Percentiles rank a stretch among this genome's conserved stretches.
Conservation (phyloP, 2,113 vertebrate genomes). For the Hyperopisus bebe region DNA sequence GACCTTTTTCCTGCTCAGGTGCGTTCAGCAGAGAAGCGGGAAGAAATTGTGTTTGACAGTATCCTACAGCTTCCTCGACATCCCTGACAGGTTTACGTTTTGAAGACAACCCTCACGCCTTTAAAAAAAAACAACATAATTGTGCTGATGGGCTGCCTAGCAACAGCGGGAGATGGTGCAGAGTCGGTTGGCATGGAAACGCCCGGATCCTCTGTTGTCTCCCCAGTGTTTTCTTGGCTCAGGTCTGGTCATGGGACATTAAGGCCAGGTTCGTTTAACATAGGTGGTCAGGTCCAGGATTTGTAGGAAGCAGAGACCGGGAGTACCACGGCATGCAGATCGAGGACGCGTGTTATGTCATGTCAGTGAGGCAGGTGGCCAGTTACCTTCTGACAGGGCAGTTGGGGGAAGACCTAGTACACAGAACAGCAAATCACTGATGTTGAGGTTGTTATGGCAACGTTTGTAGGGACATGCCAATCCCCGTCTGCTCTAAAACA, state of each 20-base stretch:
- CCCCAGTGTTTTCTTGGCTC: not conserved
- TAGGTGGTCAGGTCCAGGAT: not conserved
- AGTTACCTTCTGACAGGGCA: not conserved
- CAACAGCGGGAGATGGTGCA: not conserved
- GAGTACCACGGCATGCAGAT: not conserved
- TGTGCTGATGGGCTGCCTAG: slow-evolving; percentile 11
- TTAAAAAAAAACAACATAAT: not conserved
- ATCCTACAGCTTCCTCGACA: not conserved
- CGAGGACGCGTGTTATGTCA: not conserved
- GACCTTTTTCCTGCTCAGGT: not conserved
- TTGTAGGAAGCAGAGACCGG: not conserved
- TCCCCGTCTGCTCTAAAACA: not conserved
- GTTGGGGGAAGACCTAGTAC: not conserved
- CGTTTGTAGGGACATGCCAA: not conserved
- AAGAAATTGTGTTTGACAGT: not conserved
- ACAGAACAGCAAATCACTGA: not conserved
- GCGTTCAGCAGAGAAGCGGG: not conserved
- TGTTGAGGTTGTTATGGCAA: not conserved
- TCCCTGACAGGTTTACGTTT: not conserved
- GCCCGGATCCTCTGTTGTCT: not conserved
- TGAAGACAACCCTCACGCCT: not conserved
- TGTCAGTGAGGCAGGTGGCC: not conserved
- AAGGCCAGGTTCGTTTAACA: not conserved
- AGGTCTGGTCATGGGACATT: not conserved
- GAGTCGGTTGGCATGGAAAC: not conserved